These are phyloP conservation scores for Paramuricea clavata DNA, from an alignment of 92 coral and sea anemone genomes.

Conservation along the genomic window DNA sequence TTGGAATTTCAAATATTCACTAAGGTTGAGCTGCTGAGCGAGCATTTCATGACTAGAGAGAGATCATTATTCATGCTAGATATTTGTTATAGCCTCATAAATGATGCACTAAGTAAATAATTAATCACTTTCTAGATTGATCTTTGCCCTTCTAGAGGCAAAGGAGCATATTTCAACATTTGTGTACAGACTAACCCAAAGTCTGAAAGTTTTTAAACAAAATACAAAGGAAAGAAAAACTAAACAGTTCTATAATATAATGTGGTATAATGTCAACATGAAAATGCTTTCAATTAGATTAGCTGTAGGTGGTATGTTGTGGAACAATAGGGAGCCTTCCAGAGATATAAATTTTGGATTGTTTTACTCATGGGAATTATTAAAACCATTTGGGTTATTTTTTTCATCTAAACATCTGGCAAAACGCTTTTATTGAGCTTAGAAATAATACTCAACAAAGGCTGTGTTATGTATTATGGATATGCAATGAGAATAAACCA, in stretches of 20 bases:
- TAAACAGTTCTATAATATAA: not conserved
- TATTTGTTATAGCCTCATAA: conserved; percentile 14
- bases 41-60: not conserved
- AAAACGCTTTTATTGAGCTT: not conserved
- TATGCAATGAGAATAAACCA: not conserved
- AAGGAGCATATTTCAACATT: not conserved
- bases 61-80: not conserved
- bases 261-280: not conserved
- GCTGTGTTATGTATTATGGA: not conserved
- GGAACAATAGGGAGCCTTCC: conserved; percentile 2
- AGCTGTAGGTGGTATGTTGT: not conserved
- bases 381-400: not conserved
- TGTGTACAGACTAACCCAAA: not conserved
- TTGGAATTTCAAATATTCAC: not conserved
- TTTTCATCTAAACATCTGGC: not conserved
- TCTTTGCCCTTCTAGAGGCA: conserved; percentile 9
- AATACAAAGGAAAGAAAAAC: not conserved
- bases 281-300: not conserved
- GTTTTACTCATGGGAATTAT: not conserved
- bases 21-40: no score
- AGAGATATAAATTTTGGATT: not conserved
- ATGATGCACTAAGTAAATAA: conserved; percentile 24
- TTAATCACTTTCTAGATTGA: conserved; percentile 36
- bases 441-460: not conserved
- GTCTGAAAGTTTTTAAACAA: not conserved